Percentiles rank a stretch among this genome's conserved stretches.
phyloP scores from a whole-genome alignment of 2,113 vertebrate species.

The Corvus moneduloides region DNA sequence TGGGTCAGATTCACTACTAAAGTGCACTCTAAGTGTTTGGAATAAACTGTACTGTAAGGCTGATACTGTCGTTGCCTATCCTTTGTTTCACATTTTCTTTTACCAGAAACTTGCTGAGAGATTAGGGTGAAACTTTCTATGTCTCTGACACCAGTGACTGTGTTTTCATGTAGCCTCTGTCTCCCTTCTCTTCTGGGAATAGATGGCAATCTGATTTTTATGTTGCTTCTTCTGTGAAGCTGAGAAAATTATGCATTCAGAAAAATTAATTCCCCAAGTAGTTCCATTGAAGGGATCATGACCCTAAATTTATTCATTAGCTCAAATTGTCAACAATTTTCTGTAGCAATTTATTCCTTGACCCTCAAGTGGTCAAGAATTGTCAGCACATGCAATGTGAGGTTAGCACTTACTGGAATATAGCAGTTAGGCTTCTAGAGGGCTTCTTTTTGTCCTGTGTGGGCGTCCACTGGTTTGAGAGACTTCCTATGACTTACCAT shows the following conservation, averaged over 20 bases:
- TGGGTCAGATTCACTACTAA: neutral
- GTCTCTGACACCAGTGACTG: neutral
- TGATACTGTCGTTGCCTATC: neutral
- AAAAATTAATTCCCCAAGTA: neutral
- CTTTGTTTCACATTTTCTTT: neutral
- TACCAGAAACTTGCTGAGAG: neutral
- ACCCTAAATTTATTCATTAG: constrained; percentile 37
- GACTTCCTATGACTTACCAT: neutral
- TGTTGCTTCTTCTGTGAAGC: neutral
- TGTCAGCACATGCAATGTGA: neutral
- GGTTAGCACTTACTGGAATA: neutral
- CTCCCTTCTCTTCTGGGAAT: neutral
- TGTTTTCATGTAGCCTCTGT: neutral
- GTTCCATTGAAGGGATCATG: neutral
- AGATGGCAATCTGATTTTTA: neutral
- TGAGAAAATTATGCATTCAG: neutral
- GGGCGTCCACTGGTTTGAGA: neutral
- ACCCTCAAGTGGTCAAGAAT: neutral
- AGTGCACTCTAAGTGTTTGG: neutral
- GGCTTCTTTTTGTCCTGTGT: neutral
- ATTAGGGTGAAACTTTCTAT: neutral
- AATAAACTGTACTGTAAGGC: neutral
- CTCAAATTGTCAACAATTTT: constrained; percentile 32
- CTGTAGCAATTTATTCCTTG: constrained; percentile 11
- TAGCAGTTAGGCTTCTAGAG: neutral